phyloP scores from a whole-genome alignment of 2,113 vertebrate species.

The Eptesicus fuscus region DNA sequence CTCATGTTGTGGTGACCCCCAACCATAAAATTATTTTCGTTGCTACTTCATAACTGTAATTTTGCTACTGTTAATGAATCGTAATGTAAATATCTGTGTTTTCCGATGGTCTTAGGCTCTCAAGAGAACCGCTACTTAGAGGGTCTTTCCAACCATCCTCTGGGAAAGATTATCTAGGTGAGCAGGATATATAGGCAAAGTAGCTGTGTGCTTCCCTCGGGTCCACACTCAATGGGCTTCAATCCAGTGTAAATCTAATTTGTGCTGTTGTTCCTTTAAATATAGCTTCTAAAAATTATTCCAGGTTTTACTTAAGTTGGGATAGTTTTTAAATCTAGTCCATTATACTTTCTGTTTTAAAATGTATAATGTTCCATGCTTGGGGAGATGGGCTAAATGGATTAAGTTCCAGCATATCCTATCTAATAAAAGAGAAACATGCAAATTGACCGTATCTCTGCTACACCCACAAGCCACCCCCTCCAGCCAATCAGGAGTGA shows the following conservation, averaged over 20 bases:
- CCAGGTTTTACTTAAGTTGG: not conserved
- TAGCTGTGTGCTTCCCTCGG: not conserved
- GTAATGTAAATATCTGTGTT: no score
- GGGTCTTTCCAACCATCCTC: not conserved
- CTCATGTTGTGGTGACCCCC: no score
- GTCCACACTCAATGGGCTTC: not conserved
- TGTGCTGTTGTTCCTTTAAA: not conserved
- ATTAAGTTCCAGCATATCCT: not conserved
- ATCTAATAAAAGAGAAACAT: no score
- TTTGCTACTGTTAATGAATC: no score
- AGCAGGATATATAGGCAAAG: not conserved
- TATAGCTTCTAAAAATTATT: not conserved
- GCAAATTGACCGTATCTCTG: no score
- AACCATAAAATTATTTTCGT: no score
- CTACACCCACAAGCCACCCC: no score
- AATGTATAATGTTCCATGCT: not conserved
- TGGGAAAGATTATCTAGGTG: not conserved
- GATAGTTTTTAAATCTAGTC: not conserved
- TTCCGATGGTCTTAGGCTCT: no score
- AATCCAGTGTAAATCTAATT: not conserved
- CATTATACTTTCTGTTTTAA: constrained; percentile 31
- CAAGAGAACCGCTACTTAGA: not conserved
- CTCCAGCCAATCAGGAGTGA: no score
- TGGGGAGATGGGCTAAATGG: not conserved
- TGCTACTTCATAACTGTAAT: no score